Base-by-base conservation (phyloP, 2,113 vertebrate genomes). In the Bubalus kerabau region DNA sequence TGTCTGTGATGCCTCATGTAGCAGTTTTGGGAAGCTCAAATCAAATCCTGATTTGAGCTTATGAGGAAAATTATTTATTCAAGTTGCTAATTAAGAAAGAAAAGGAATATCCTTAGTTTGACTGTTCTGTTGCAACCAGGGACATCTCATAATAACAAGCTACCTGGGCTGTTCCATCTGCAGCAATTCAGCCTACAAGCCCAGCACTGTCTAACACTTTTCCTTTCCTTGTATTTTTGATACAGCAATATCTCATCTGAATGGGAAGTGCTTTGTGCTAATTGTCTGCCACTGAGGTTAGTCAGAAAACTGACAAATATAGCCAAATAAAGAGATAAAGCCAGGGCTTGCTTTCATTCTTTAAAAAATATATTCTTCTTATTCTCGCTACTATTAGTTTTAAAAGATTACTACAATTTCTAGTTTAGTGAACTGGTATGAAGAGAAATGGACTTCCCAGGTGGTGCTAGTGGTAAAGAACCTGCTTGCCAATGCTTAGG, bases 21-120 rank as follows among this genome's bases (percentile, higher is more conserved):
- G 92, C 81, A 97, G 96, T 87, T 97, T 97, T 89, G 95, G 96
- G 78, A 95, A 59, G 89, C 91, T 74, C 67, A 74, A 74, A 74
- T 74, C n/a, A 74, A 74, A 74, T 71, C 90, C 74, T 92, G 56
- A 74, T 91, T 96, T 97, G 43, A 94, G 92, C 67, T 95, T 87
- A 94, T 97, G 96, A 89, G 91, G 91, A 88, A 98, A 98, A 97
- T 96, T 97, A 97, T 98, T 98, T 98, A 92, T 97, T 98, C 93
- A 82, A 95, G 83, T 84, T 94, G 74, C 84, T 98, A 98, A 98
- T 98, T 98, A 98, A 98, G 96, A 96, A 95, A 94, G 93, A 97
- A 97, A 92, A 97, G 71, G 60, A 97, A 95, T 74, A 94, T 14
- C 21, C 92, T 97, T 98, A 78, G 36, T 97, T 95, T 98, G 95